Evolutionary conservation across 2,888 invertebrate genomes (phyloP).

Genomic region (Aphelenchoides bicaudatus): DNA sequence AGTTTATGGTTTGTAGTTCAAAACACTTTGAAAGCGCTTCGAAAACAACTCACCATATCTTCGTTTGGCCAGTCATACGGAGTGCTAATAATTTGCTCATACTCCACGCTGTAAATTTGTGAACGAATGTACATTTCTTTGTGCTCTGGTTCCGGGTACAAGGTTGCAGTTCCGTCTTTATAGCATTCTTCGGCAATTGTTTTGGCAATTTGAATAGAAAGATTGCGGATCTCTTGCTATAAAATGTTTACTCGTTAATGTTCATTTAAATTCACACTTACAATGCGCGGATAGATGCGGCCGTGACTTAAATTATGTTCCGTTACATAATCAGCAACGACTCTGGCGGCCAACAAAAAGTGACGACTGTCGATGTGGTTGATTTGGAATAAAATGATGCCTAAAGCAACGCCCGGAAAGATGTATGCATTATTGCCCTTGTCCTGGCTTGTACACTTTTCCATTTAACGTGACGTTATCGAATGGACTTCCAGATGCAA

Average conservation of each 20-base stretch:
- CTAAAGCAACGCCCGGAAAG: conserved; percentile 89
- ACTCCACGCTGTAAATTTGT: conserved; percentile 63
- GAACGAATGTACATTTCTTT: conserved; percentile 64
- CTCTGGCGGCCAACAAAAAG: conserved; percentile 88
- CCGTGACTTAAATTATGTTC: conserved; percentile 77
- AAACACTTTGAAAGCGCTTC: too few species aligned
- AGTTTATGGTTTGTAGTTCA: too few species aligned
- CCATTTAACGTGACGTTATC: conserved; percentile 76
- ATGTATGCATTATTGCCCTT: conserved; percentile 96
- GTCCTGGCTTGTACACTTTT: conserved; percentile 81
- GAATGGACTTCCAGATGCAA: conserved; percentile 94
- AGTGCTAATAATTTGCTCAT: conserved; percentile 63
- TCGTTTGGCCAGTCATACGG: conserved; percentile 64
- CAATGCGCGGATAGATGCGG: conserved; percentile 85
- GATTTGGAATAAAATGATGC: conserved; percentile 83
- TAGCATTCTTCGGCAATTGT: conserved; percentile 79
- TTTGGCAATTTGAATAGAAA: conserved; percentile 81
- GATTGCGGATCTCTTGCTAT: conserved; percentile 74
- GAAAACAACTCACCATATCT: conserved; percentile 57
- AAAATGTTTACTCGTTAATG: too few species aligned
- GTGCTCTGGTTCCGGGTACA: conserved; percentile 66
- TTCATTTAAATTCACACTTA: too few species aligned
- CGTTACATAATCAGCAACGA: conserved; percentile 76
- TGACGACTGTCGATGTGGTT: conserved; percentile 88
- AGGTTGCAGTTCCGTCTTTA: conserved; percentile 64